Evolutionary conservation across 2,888 invertebrate species (phyloP), one percentile per base, ranked within the genome.

Genomic region (Standfussiana lucernea): DNA sequence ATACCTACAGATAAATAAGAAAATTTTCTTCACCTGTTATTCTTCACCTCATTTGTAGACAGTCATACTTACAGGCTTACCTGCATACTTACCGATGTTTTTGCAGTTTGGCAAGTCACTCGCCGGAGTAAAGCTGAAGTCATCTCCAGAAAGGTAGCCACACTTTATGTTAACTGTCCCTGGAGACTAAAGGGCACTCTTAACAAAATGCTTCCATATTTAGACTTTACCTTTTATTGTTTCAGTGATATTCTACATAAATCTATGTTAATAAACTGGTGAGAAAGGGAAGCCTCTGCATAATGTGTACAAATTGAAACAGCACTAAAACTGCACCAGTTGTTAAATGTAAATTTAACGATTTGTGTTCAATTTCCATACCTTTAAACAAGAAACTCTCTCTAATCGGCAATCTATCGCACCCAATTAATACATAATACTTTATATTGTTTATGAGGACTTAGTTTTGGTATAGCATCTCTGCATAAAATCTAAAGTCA

Each of bases 81-180:
- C 75, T 86, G 84, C 72, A 78, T 62, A 75, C 79, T 86, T 73
- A 84, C 73, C 75, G 18, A 79, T 83, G 80, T 79, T 79, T 72
- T 40, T 8, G 37, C 61, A 68, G 64, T 68, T 80, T 65, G 70
- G 75, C 87, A 80, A 85, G 85, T 84, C 87, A 85, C 61, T 79
- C 47, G 13, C 35, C 15, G 42, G 32, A 65, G 64, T 64, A 73
- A 75, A 56, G 70, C 64, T 65, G 45, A 73, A 79, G 71, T 86
- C 83, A 86, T 77, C 83, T 35, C 35, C 61, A 59, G 42, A 83
- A 83, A 77, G 74, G 72, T 64, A 62, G 67, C 74, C 84, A n/a
- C 65, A 72, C 56, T 84, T 62, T 62, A 64, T 28, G 56, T 72
- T 78, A 64, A 53, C 61, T 72, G 62, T 84, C 84, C 72, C 79